phyloP scores from a whole-genome alignment of 2,797 vertebrate genomes.

The Lithobates sylvaticus region DNA sequence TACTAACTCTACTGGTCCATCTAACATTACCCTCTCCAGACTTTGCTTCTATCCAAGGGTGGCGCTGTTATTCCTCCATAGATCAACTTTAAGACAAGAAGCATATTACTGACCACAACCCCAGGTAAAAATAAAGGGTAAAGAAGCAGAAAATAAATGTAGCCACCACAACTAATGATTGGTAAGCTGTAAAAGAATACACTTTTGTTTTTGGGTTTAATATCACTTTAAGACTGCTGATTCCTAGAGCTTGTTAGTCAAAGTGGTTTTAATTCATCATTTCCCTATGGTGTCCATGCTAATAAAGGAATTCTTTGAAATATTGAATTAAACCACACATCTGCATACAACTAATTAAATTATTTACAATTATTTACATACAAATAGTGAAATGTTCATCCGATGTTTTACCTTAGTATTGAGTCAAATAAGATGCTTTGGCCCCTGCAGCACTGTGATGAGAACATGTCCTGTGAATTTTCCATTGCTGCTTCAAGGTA shows the following conservation, averaged over 20 bases:
- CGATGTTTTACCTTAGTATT: constrained; percentile 17
- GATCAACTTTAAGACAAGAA: no score
- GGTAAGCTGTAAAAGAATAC: no score
- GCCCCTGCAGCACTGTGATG: neutral
- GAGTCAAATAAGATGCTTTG: neutral
- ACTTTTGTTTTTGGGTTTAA: no score
- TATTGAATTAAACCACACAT: neutral
- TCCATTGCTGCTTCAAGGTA: constrained; percentile 11
- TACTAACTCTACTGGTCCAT: no score
- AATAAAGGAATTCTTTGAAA: neutral
- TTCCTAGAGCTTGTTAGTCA: neutral
- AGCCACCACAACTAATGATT: no score
- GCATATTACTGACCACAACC: no score
- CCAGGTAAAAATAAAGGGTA: no score
- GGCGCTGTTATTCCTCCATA: no score
- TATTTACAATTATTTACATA: neutral
- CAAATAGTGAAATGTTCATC: neutral
- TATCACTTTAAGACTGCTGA: neutral
- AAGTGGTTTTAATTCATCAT: neutral
- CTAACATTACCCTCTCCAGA: no score
- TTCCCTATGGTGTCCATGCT: no score
- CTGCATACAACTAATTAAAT: neutral
- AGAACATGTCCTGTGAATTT: constrained; percentile 2
- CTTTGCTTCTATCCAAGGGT: no score
- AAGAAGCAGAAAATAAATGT: no score